phyloP scores from a whole-genome alignment of 2,888 invertebrate genomes.

The Diarsia rubi region DNA sequence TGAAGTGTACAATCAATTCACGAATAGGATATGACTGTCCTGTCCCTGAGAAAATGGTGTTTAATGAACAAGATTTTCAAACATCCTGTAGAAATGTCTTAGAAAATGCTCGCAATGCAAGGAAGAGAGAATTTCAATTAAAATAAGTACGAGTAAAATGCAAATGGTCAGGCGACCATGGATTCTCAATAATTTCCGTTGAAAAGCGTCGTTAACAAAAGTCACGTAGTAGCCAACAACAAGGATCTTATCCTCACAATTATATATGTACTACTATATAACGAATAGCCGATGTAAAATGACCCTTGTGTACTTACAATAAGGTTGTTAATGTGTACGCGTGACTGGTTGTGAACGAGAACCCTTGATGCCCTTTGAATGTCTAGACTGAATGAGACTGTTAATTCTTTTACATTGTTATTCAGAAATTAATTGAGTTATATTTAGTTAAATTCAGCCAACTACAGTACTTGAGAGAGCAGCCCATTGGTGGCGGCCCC shows the following conservation, averaged over 20 bases:
- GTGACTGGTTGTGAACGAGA: slow-evolving; percentile 15
- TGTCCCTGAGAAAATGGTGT: background rate
- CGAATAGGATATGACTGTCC: background rate
- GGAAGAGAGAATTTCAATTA: slow-evolving; percentile 46
- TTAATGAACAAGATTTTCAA: background rate
- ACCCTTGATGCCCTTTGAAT: slow-evolving; percentile 61
- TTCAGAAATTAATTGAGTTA: slow-evolving; percentile 49
- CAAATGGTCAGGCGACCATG: slow-evolving; percentile 50
- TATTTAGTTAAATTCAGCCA: slow-evolving; percentile 5
- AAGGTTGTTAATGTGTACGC: slow-evolving; percentile 16
- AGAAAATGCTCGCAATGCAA: background rate
- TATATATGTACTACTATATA: slow-evolving; percentile 48
- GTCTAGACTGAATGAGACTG: slow-evolving; percentile 72
- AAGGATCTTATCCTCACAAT: slow-evolving; percentile 73
- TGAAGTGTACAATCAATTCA: too few species aligned
- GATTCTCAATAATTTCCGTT: slow-evolving; percentile 44
- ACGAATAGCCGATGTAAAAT: slow-evolving; percentile 41
- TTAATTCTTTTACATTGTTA: slow-evolving; percentile 53
- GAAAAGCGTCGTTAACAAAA: slow-evolving; percentile 77
- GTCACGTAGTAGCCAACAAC: slow-evolving; percentile 75
- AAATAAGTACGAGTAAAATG: slow-evolving; percentile 41
- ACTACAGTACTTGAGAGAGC: too few species aligned
- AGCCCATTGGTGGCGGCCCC: too few species aligned
- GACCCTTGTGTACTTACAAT: slow-evolving; percentile 43
- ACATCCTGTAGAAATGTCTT: background rate